Evolutionary conservation across 2,113 vertebrate species (phyloP).

Genomic region (Leptobrachium ailaonicum): DNA sequence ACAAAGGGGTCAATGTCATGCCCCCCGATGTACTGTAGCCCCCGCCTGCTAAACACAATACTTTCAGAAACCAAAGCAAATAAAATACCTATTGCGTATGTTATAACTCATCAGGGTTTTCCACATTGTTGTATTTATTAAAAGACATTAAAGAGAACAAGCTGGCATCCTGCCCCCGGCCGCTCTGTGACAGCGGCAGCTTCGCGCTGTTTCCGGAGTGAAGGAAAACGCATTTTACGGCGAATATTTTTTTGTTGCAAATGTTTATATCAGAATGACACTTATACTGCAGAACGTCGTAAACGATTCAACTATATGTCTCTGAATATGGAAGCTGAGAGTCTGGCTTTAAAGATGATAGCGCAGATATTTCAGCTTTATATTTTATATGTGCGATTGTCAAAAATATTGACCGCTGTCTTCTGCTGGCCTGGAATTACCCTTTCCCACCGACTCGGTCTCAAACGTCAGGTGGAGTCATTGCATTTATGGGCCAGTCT

Average conservation of each 20-base stretch:
- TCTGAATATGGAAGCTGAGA: not conserved
- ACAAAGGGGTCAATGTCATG: no score
- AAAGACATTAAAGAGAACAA: not conserved
- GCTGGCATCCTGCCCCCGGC: not conserved
- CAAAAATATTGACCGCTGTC: no score
- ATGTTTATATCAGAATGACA: conserved; percentile 16
- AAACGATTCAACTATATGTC: not conserved
- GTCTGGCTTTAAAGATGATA: not conserved
- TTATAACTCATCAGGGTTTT: no score
- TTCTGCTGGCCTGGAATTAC: no score
- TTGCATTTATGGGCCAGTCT: no score
- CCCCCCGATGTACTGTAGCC: no score
- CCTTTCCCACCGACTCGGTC: no score
- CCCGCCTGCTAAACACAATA: no score
- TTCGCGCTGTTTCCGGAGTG: not conserved
- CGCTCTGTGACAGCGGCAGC: not conserved
- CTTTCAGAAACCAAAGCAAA: no score
- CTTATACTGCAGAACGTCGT: conserved; percentile 1
- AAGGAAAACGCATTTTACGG: conserved; percentile 1
- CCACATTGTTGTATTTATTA: not conserved
- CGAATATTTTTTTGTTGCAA: conserved; percentile 6
- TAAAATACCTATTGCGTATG: no score
- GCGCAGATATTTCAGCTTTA: not conserved
- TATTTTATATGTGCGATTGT: no score
- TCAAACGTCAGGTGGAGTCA: no score